A percentile compares a stretch with the other conserved stretches of the same genome.
These are phyloP conservation scores for Bolinopsis microptera DNA, from an alignment of 37 sponge, comb jelly and placozoan genomes.

Conservation along the genomic window DNA sequence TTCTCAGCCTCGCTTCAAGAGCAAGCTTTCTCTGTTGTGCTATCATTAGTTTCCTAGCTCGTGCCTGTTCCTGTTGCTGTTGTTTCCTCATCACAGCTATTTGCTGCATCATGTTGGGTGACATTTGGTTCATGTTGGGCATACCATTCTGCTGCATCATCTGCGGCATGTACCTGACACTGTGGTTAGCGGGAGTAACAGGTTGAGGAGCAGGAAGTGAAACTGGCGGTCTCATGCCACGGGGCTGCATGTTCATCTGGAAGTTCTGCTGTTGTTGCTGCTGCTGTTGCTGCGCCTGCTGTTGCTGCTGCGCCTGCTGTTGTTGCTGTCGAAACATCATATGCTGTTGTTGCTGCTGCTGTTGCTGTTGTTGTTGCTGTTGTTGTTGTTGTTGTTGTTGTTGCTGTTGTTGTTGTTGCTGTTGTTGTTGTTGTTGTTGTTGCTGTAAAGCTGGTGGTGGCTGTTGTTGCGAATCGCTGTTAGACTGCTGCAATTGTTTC, in stretches of 20 bases:
- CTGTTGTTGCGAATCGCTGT: background rate
- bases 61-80: background rate
- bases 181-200: background rate
- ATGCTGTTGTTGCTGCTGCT: constrained; percentile 17
- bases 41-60: background rate
- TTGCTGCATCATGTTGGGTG: background rate
- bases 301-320: too few species aligned
- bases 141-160: background rate
- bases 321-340: background rate
- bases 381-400: background rate
- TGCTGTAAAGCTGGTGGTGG: too few species aligned
- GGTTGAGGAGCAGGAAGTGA: background rate
- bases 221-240: background rate
- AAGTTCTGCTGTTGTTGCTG: background rate
- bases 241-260: background rate
- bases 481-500: background rate
- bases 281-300: too few species aligned
- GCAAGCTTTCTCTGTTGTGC: background rate
- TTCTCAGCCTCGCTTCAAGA: background rate
- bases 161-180: background rate
- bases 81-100: background rate
- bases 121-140: background rate
- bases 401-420: constrained; percentile 23
- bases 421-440: background rate
- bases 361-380: background rate